A percentile compares a stretch with the other conserved stretches of the same genome.
phyloP scores from a whole-genome alignment of 2,113 vertebrate genomes.

The Telmatochromis sp. region DNA sequence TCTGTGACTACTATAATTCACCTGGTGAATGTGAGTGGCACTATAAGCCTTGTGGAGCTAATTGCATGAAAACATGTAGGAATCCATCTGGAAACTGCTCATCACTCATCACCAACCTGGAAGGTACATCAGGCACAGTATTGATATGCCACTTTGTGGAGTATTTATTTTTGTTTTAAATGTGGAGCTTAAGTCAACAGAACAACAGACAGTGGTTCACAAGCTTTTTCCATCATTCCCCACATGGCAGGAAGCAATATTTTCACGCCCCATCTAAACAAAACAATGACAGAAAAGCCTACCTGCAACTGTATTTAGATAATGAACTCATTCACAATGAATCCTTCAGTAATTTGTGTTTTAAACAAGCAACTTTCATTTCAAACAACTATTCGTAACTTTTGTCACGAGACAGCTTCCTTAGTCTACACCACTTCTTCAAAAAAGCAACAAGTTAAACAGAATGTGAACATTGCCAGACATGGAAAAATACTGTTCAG shows the following conservation, averaged over 20 bases:
- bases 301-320: not conserved
- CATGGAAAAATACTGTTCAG: not conserved
- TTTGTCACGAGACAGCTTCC: not conserved
- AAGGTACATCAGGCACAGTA: conserved; percentile 72
- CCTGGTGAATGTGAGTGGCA: conserved; percentile 86
- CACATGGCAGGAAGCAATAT: not conserved
- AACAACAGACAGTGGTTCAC: not conserved
- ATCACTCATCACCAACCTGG: conserved; percentile 72
- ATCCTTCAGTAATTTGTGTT: not conserved
- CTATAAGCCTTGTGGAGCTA: conserved; percentile 84
- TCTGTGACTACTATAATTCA: conserved; percentile 91
- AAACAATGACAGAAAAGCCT: not conserved
- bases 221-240: not conserved
- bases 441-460: not conserved
- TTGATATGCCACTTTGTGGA: not conserved
- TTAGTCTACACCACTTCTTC: not conserved
- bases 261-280: not conserved
- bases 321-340: not conserved
- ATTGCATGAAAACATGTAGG: conserved; percentile 85
- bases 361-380: not conserved
- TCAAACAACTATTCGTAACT: not conserved
- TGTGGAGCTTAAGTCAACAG: not conserved
- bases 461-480: not conserved
- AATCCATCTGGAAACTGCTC: conserved; percentile 81
- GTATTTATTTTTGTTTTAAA: not conserved